Evolutionary conservation across 2,113 vertebrate genomes (phyloP), one percentile per base, ranked within the genome.

Genomic region (Equus przewalskii): DNA sequence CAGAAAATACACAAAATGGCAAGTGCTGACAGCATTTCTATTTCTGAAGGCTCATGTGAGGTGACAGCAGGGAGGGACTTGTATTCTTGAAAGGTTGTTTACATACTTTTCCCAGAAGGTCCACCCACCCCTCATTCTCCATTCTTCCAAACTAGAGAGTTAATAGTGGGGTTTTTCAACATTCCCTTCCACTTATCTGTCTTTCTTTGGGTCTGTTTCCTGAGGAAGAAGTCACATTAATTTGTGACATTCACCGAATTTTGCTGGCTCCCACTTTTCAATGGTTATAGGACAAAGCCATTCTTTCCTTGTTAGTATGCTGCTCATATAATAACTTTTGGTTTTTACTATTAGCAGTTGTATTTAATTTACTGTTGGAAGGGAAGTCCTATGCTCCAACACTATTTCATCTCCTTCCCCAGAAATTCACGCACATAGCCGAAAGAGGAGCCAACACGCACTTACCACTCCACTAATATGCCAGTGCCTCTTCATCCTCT

Each of bases 191-290:
- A 15, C 65, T 65, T 12, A n/a, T 7, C 21, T 79, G 28, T 73
- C 67, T 79, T 83, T 76, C 11, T 26, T 88, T 62, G 49, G 33
- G 33, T 94, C 69, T 93, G 12, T 76, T 83, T 91, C 33, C 69
- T 28, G 22, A 67, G 49, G 24, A 64, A 36, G 54, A 92, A n/a
- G 8, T 69, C 58, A 15, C n/a, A 60, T 33, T 33, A 5, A 84
- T 49, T n/a, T 11, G 10, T 56, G 15, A 60, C 1, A 21, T 30
- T 12, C 15, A 72, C 6, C 76, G 56, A 70, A 28, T n/a, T 67
- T 85, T 82, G 15, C 15, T 62, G 44, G 24, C 8, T 79, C 16
- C 10, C 3, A 2, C 16, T 62, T 88, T n/a, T 33, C 30, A 6
- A 1, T 28, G 56, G 28, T 28, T 67, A 12, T 9, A 49, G 7